These are phyloP conservation scores for Trichonephila inaurata DNA, from an alignment of 1,140 invertebrate genomes.

Conservation along the genomic window DNA sequence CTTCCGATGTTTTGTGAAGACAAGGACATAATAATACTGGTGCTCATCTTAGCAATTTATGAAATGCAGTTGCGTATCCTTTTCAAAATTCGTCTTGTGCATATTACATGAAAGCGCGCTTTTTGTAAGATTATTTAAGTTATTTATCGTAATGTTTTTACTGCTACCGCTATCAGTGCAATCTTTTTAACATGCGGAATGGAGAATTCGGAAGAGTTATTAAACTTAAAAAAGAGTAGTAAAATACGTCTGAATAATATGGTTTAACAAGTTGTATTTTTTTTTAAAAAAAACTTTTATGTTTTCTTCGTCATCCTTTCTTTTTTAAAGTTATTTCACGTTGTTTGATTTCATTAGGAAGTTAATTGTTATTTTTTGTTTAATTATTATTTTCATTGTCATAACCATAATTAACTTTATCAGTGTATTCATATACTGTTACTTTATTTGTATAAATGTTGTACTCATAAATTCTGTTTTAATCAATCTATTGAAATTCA, in stretches of 20 bases:
- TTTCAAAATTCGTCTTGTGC: neutral
- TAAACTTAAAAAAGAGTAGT: neutral
- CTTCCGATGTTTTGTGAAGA: conserved; percentile 33
- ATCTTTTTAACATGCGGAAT: neutral
- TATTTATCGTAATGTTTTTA: neutral
- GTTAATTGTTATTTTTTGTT: no score
- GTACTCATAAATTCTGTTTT: no score
- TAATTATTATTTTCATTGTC: no score
- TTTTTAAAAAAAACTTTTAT: no score
- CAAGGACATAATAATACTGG: conserved; percentile 31
- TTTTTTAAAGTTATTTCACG: no score
- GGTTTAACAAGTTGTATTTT: no score
- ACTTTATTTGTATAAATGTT: no score
- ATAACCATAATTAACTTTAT: no score
- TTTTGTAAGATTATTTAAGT: neutral
- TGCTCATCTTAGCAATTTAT: conserved; percentile 2
- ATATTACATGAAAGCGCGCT: neutral
- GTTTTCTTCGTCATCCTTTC: no score
- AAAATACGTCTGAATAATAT: neutral
- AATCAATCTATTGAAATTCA: no score
- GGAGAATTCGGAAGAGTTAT: neutral
- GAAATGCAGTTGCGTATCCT: neutral
- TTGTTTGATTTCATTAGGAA: no score
- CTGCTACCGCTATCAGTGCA: neutral
- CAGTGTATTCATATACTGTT: no score